phyloP scores from a whole-genome alignment of 2,797 vertebrate species.

The Carapus acus region DNA sequence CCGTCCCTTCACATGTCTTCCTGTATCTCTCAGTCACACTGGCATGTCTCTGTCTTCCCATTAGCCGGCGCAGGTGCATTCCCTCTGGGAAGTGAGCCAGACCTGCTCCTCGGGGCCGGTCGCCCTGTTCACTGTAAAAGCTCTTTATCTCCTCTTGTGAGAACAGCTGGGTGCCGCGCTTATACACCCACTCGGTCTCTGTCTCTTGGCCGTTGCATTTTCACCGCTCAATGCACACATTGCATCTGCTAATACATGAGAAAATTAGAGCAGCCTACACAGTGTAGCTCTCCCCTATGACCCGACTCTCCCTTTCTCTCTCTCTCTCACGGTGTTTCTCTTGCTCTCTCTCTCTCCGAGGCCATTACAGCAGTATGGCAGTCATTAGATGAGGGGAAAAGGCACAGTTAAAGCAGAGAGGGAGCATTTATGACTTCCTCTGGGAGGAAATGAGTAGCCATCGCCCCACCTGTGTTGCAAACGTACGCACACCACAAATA shows the following conservation, averaged over 20 bases:
- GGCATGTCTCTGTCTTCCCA: constrained; percentile 27
- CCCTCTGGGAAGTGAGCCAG: constrained; percentile 51
- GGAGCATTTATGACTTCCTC: constrained; percentile 89
- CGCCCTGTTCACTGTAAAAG: constrained; percentile 51
- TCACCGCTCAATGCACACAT: constrained; percentile 14
- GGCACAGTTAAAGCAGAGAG: constrained; percentile 74
- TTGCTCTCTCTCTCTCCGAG: constrained; percentile 43
- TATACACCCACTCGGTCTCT: constrained; percentile 47
- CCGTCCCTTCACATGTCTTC: constrained; percentile 2
- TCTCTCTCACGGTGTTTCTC: constrained; percentile 46
- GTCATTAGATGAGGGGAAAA: constrained; percentile 73
- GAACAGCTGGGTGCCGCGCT: constrained; percentile 61
- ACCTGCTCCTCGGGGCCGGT: constrained; percentile 45
- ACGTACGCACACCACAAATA: constrained; percentile 67
- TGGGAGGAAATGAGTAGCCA: constrained; percentile 82
- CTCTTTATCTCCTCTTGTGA: constrained; percentile 56
- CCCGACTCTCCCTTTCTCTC: constrained; percentile 25
- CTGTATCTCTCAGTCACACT: constrained; percentile 3
- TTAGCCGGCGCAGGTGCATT: constrained; percentile 62
- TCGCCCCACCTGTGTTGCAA: constrained; percentile 74
- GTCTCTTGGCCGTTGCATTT: constrained; percentile 24
- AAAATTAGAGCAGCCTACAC: constrained; percentile 7
- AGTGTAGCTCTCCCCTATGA: neutral
- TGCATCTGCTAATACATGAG: constrained; percentile 9
- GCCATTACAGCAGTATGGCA: constrained; percentile 67